A percentile compares a stretch with the other conserved stretches of the same genome.
phyloP scores from a whole-genome alignment of 2,888 invertebrate species.

The Plagiodera versicolora region DNA sequence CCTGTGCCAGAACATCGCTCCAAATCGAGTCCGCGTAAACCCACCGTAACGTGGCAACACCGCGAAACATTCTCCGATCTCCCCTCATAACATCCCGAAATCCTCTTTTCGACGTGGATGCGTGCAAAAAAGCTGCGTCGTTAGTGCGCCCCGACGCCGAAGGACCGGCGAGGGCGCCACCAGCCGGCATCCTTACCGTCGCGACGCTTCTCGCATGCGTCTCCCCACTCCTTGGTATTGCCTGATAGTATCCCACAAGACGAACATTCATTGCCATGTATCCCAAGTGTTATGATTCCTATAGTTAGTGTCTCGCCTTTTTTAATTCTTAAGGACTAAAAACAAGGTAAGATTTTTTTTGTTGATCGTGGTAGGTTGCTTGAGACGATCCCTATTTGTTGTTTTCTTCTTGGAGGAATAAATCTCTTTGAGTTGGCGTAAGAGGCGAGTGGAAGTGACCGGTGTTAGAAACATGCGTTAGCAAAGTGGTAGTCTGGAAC shows the following conservation, averaged over 20 bases:
- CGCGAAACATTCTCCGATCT: conserved; percentile 21
- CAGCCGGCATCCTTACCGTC: conserved; percentile 55
- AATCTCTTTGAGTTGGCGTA: conserved; percentile 25
- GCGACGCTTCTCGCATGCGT: conserved; percentile 55
- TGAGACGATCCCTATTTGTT: conserved; percentile 27
- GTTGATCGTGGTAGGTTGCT: conserved; percentile 12
- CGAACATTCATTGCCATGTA: conserved; percentile 57
- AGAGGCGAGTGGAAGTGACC: conserved; percentile 28
- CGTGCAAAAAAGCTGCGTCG: conserved; percentile 42
- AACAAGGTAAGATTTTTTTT: conserved; percentile 48
- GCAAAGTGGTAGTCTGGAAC: conserved; percentile 14
- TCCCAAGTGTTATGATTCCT: conserved; percentile 57
- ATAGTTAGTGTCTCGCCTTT: conserved; percentile 55
- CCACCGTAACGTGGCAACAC: conserved; percentile 12
- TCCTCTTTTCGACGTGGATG: conserved; percentile 33
- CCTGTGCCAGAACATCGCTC: background rate
- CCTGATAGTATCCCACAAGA: conserved; percentile 57
- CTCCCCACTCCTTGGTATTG: conserved; percentile 55
- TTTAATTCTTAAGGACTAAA: conserved; percentile 52
- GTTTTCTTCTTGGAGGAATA: conserved; percentile 34
- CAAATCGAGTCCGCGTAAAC: background rate
- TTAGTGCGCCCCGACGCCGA: conserved; percentile 37
- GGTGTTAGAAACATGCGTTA: background rate
- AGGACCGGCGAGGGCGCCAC: conserved; percentile 51
- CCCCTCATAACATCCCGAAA: conserved; percentile 26